Evolutionary conservation across 2,888 invertebrate species (phyloP), one percentile per base, ranked within the genome.

Genomic region (Kryphioiulus occultus): DNA sequence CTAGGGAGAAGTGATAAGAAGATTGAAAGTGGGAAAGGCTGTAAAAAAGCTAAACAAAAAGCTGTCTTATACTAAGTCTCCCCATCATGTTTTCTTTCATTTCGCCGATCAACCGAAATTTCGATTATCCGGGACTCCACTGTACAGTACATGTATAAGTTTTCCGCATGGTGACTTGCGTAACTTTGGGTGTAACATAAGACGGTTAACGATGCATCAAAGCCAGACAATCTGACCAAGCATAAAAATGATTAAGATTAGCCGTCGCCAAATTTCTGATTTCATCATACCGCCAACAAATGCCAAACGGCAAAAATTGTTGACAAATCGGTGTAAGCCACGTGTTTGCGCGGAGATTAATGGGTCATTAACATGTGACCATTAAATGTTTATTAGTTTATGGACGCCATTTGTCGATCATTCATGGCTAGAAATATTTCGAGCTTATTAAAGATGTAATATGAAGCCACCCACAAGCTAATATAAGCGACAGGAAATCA

Each of bases 311-410:
- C 68, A 68, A 68, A 68, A 68, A 68, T n/a, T 68, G 68, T 68
- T 68, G 22, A 68, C 68, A 68, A 68, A 68, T 68, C 68, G 9
- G 22, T 22, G 26, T 68, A 22, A 26, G 22, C 68, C 68, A 68
- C 68, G 68, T 68, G 68, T n/a, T 26, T 68, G 9, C 0, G 68
- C 68, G 1, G 68, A 68, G 68, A 68, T 68, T 68, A 68, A 68
- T 68, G 68, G 22, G n/a, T n/a, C 68, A 68, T 68, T 68, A 68
- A 68, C 68, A 68, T 68, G 68, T 68, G 68, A 22, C n/a, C 68
- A 68, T 68, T 68, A 68, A 68, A 68, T 26, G 68, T 68, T 68
- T 68, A 68, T 68, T 68, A 68, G 68, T 68, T 68, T 68, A 68
- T 68, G 68, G 22, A 68, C 68, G 68, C 68, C n/a, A 26, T 68